Base-by-base conservation (phyloP, 2,888 invertebrate species). In the Agonopterix arenella region DNA sequence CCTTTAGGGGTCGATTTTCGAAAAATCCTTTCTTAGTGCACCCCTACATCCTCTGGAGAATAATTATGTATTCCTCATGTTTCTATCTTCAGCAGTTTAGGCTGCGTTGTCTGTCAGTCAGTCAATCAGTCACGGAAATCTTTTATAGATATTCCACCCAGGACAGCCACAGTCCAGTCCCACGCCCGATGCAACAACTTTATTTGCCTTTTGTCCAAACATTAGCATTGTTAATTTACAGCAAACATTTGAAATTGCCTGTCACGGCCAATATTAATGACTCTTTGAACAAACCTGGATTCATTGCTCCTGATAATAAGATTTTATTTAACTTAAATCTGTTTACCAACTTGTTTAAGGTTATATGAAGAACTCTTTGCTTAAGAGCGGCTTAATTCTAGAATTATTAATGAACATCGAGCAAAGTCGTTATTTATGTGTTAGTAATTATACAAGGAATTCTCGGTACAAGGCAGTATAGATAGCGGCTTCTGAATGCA, bases 201-300 rank as follows among this genome's bases (percentile, higher is more conserved):
- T 64, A 59, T 64, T 63, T 63, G 51, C 54, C 53, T 55, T 57
- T 51, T 60, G 57, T 52, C 56, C 71, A 74, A 78, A 77, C 68
- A 75, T 74, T 70, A 65, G 60, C 68, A 64, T 67, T 72, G 69
- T 68, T 76, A 79, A 79, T 76, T 70, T 66, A 77, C 64, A 61
- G 62, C 66, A 77, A 80, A 80, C 80, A 75, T 65, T 43, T 70
- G 67, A 66, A 74, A 77, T 75, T 76, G 72, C 64, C 68, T 76
- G 76, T 74, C 78, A 75, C 68, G 55, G 69, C 66, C 69, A 73
- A 76, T 77, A 79, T 79, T 77, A 79, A 80, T 73, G 74, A 71
- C 62, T 57, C 48, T 60, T 55, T 62, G 66, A 73, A 71, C 71
- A 73, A 70, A 70, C 66, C 52, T 57, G 57, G 53, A 57, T 66